Base-by-base conservation (phyloP, 2,797 vertebrate species). In the Eupleurogrammus muticus region DNA sequence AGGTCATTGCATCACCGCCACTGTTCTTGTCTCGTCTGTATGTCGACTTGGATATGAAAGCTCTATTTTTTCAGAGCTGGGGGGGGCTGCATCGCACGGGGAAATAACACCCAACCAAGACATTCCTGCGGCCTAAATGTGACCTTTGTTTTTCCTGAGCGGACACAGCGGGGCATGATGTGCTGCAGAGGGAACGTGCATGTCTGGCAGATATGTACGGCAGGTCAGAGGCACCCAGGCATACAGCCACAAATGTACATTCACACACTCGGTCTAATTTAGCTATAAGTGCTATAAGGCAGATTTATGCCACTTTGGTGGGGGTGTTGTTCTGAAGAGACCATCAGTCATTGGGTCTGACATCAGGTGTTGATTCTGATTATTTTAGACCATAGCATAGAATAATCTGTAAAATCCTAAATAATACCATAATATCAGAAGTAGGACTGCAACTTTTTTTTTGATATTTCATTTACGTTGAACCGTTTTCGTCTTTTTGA, bases 71-170 rank as follows among this genome's bases (percentile, higher is more conserved):
- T 73, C 63, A 44, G 64, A 42, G 67, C 64, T 77, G 80, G 19
- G 21, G 67, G 54, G 66, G 54, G 42, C 6, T 79, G 60, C 68
- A 47, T 72, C 60, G 19, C 67, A 79, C n/a, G 64, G 76, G 84
- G 83, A 90, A 92, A 90, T 91, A 75, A 82, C 89, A 88, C 81
- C 79, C 73, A 61, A 73, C 82, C 80, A 83, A 82, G 82, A 91
- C 83, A 92, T 93, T 93, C 84, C 87, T 88, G 71, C 78, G 61
- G 67, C 87, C 83, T 90, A 87, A 89, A 90, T 90, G 87, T 90
- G 88, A 90, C 86, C 89, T 89, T 85, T 92, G 85, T 88, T 90
- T 87, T 87, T 87, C 80, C 79, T 61, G 32, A 66, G 74, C 75
- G 74, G 82, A 84, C 80, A 53, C 61, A 71, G 72, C 32, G 21